Evolutionary conservation across 2,797 vertebrate genomes (phyloP).

Genomic region (Pagetopsis macropterus): DNA sequence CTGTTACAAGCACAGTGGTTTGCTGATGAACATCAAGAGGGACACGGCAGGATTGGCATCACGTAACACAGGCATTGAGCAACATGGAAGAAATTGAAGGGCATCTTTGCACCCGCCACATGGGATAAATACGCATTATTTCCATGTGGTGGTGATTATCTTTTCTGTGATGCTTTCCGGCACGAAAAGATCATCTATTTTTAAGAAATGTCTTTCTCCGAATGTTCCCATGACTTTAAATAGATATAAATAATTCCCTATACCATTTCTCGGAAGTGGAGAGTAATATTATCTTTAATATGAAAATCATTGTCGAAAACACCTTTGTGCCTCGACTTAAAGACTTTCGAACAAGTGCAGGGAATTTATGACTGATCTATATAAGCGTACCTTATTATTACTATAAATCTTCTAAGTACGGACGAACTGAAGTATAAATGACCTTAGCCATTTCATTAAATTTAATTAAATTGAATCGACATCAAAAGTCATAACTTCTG

Average conservation of each 20-base stretch:
- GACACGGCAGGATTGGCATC: conserved; percentile 53
- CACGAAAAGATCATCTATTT: conserved; percentile 21
- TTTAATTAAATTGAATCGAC: conserved; percentile 81
- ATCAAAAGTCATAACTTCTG: conserved; percentile 80
- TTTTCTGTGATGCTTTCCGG: conserved; percentile 23
- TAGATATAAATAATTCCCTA: conserved; percentile 56
- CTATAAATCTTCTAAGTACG: conserved; percentile 76
- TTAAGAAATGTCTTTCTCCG: conserved; percentile 17
- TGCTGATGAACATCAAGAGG: conserved; percentile 68
- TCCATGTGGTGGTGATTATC: conserved; percentile 22
- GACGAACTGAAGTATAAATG: conserved; percentile 76
- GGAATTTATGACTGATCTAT: conserved; percentile 80
- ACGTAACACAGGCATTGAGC: conserved; percentile 40
- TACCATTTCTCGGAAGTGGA: conserved; percentile 52
- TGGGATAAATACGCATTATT: conserved; percentile 46
- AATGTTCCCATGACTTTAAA: conserved; percentile 54
- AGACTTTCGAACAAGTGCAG: conserved; percentile 65
- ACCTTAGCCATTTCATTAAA: conserved; percentile 82
- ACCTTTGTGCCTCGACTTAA: conserved; percentile 64
- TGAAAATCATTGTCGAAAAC: conserved; percentile 67
- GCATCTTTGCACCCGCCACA: conserved; percentile 34
- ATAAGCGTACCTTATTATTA: conserved; percentile 80
- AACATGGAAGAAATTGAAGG: conserved; percentile 43
- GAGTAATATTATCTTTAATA: conserved; percentile 76
- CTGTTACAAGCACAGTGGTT: conserved; percentile 74